phyloP scores from a whole-genome alignment of 2,797 vertebrate species.

The Eurystomus glaucurus region DNA sequence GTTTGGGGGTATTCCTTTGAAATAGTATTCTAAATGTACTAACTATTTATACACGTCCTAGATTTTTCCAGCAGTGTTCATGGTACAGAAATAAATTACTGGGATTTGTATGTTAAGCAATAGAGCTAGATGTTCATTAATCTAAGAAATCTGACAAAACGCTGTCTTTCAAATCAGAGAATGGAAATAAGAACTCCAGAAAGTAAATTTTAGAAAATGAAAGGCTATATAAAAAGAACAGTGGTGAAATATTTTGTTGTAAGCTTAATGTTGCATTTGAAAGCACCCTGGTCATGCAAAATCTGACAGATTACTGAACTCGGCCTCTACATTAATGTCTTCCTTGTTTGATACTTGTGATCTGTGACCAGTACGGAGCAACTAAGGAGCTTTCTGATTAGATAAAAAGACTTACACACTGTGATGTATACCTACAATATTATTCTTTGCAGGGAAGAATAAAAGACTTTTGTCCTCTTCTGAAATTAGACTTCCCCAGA shows the following conservation, averaged over 20 bases:
- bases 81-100: not conserved
- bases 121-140: not conserved
- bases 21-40: not conserved
- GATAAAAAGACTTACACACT: not conserved
- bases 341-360: constrained; percentile 36
- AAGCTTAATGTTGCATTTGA: constrained; percentile 12
- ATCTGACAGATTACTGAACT: constrained; percentile 5
- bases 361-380: constrained; percentile 2
- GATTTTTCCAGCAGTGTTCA: constrained; percentile 5
- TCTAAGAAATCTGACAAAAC: not conserved
- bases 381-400: constrained; percentile 22
- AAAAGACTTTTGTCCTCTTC: not conserved
- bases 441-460: not conserved
- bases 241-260: not conserved
- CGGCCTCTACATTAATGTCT: not conserved
- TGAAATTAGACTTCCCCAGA: not conserved
- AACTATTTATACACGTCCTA: constrained; percentile 13
- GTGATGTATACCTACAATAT: not conserved
- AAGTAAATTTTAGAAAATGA: constrained; percentile 35
- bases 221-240: not conserved
- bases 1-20: not conserved
- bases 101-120: not conserved
- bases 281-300: not conserved
- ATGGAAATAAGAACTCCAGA: not conserved
- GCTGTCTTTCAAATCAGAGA: constrained; percentile 23